Base-by-base conservation (phyloP, 2,888 invertebrate genomes). In the Caenorhabditis sp. region DNA sequence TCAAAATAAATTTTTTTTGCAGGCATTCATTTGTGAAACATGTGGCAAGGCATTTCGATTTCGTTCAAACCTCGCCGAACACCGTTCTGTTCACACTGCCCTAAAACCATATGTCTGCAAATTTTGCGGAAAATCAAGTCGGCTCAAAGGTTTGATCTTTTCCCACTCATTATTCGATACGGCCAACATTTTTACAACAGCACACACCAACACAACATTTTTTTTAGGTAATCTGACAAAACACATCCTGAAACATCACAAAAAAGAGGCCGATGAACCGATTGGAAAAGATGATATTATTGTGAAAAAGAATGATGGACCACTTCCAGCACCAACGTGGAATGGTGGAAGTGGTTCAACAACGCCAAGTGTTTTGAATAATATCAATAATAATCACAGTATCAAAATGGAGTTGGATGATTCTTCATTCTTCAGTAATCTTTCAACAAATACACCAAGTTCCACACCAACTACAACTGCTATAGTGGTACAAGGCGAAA, bases 11-110 rank as follows among this genome's bases (percentile, higher is more conserved):
- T 6, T 6, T 31, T 60, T 53, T 68, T 78, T 82, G 57, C 78
- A 81, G 82, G 68, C 81, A 43, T 88, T 88, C 78, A 81, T 87
- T 54, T 88, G 88, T 72, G 88, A 88, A 77, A 88, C 86, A 67
- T 88, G 88, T 80, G 84, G 83, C 37, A 88, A 88, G 76, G 88
- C 87, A 31, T 88, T 88, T 68, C 86, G 88, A 36, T 88, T 88
- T 75, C 86, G 88, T 26, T 87, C 86, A 21, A 88, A 88, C 70
- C 71, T 88, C 63, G 88, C 88, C 60, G 88, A 88, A 64, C 88
- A 88, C 71, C 83, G 88, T 31, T 85, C 85, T 65, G 88, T 88
- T 31, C 88, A 88, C 75, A 88, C 87, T 21, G 84, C 86, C 36
- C 73, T 85, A 58, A 84, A 86, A 73, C 87, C 87, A 53, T 87